Evolutionary conservation across 2,888 invertebrate species (phyloP), one percentile per base, ranked within the genome.

Genomic region (Physocephala rufipes): DNA sequence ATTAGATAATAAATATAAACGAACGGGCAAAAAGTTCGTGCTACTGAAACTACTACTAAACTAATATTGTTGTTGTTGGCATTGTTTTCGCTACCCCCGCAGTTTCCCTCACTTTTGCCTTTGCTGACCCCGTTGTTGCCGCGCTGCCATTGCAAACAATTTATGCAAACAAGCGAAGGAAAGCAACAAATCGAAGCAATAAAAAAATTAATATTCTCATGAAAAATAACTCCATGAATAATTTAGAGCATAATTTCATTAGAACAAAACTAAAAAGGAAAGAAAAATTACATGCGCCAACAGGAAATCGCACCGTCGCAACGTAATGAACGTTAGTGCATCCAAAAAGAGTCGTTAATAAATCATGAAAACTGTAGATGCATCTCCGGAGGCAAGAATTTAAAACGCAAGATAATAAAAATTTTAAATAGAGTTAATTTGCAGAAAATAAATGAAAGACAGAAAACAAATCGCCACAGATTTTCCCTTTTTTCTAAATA

Each of bases 181-280:
- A n/a, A 47, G 47, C 24, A 63, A 47, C 63, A 55, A 66, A 66
- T 51, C 51, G 51, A 53, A 66, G 36, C 51, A 28, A 30, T 55
- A 53, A 66, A 36, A 66, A 55, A 36, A 55, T 55, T 66, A 53
- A 24, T 66, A 63, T 66, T 66, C 55, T 30, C 28, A 15, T 53
- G 55, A 66, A 53, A 64, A 51, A 65, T 28, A 55, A 53, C 53
- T 66, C 36, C 26, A 66, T 66, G 66, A 66, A 66, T 66, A 66
- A 66, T 55, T 66, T 53, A 66, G 66, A 53, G 53, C 16, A 30
- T 66, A 66, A 66, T 53, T 36, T 66, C 36, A 55, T 16, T 53
- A 55, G 66, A 12, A 43, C 7, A n/a, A 30, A 21, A n/a, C n/a
- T n/a, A n/a, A n/a, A n/a, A n/a, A n/a, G n/a, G 24, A 55, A 55